A percentile compares a stretch with the other conserved stretches of the same genome.
phyloP scores from a whole-genome alignment of 2,888 invertebrate species.

The Coleophora deauratella region DNA sequence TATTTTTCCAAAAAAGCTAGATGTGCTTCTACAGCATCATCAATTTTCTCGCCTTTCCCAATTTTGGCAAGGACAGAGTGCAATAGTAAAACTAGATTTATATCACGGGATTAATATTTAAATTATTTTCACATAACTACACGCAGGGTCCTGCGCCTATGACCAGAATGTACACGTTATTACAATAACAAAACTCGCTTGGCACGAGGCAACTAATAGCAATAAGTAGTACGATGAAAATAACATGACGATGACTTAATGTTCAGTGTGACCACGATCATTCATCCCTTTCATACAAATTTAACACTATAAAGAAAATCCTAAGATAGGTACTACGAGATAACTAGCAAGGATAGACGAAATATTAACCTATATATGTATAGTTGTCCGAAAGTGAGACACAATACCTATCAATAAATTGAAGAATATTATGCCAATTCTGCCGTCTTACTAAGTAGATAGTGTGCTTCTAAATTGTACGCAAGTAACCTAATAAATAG shows the following conservation, averaged over 20 bases:
- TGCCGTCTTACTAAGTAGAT: conserved; percentile 28
- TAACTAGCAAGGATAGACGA: conserved; percentile 52
- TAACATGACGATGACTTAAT: conserved; percentile 49
- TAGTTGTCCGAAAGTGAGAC: conserved; percentile 52
- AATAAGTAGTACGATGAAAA: conserved; percentile 38
- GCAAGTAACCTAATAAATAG: conserved; percentile 35
- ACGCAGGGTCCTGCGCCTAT: conserved; percentile 49
- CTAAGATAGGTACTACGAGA: conserved; percentile 39
- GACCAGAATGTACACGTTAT: conserved; percentile 70
- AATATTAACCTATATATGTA: conserved; percentile 43
- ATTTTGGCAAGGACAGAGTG: too few species aligned
- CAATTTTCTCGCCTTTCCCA: too few species aligned
- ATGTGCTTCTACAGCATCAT: too few species aligned
- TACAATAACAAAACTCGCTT: conserved; percentile 44
- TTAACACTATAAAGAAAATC: conserved; percentile 50
- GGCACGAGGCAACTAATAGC: conserved; percentile 41
- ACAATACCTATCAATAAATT: conserved; percentile 34
- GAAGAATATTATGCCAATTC: conserved; percentile 51
- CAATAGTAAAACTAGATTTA: conserved; percentile 28
- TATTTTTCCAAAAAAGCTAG: too few species aligned
- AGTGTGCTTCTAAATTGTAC: conserved; percentile 41
- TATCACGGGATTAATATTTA: conserved; percentile 37
- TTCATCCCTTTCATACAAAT: conserved; percentile 49
- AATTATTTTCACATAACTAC: conserved; percentile 44
- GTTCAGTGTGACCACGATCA: conserved; percentile 59